phyloP scores from a whole-genome alignment of 2,113 vertebrate species.

The Trematomus loennbergii region DNA sequence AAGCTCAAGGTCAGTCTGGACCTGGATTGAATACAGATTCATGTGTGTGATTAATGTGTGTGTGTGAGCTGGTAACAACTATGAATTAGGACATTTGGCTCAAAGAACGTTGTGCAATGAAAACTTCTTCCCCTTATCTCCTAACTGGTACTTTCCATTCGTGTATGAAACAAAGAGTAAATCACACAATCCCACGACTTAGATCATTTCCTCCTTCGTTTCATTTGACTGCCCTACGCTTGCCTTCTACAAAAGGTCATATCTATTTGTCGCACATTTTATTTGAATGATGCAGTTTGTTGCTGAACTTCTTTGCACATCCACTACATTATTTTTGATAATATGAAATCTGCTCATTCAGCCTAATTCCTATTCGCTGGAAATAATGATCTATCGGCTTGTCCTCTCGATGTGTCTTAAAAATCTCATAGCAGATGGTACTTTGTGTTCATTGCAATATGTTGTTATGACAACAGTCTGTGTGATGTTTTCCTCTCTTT shows the following conservation, averaged over 20 bases:
- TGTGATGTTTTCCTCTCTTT: slow-evolving; percentile 76
- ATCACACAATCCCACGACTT: background rate
- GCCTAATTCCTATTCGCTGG: slow-evolving; percentile 64
- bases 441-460: slow-evolving; percentile 81
- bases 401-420: slow-evolving; percentile 77
- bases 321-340: background rate
- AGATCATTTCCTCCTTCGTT: slow-evolving; percentile 3
- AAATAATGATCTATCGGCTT: slow-evolving; percentile 76
- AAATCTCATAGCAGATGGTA: slow-evolving; percentile 78
- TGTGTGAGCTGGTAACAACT: slow-evolving; percentile 41
- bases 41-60: slow-evolving; percentile 71
- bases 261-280: background rate
- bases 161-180: slow-evolving; percentile 4
- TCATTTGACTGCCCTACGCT: background rate
- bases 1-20: slow-evolving; percentile 76
- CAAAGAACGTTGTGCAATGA: slow-evolving; percentile 47
- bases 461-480: slow-evolving; percentile 85
- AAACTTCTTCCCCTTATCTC: slow-evolving; percentile 39
- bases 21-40: slow-evolving; percentile 74
- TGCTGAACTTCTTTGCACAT: slow-evolving; percentile 4
- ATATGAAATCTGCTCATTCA: slow-evolving; percentile 41
- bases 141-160: slow-evolving; percentile 24
- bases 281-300: background rate
- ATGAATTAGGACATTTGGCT: slow-evolving; percentile 64
- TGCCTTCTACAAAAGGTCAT: background rate